Conservation (phyloP, 2,888 invertebrate species). For the Melieria crassipennis region DNA sequence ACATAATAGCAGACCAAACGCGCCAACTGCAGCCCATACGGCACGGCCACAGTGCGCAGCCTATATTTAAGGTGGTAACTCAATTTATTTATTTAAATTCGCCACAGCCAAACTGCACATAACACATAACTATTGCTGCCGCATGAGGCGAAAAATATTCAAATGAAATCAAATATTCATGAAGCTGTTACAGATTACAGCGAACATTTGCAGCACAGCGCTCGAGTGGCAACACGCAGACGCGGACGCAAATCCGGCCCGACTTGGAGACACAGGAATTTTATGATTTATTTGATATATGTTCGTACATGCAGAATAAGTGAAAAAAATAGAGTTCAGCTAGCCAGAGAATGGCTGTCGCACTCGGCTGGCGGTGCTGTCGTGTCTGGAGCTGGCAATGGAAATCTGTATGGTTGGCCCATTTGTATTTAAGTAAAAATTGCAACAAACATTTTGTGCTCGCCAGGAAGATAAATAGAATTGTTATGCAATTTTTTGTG, state of each 20-base stretch:
- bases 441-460: too few species aligned
- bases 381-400: not conserved
- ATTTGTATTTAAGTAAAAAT: not conserved
- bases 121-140: constrained; percentile 13
- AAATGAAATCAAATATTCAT: constrained; percentile 41
- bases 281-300: constrained; percentile 62
- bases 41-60: constrained; percentile 23
- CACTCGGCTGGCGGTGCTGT: constrained; percentile 9
- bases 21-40: constrained; percentile 43
- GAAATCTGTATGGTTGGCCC: constrained; percentile 12
- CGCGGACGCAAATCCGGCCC: not conserved
- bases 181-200: constrained; percentile 22
- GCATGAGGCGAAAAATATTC: constrained; percentile 11
- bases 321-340: not conserved
- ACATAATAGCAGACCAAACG: constrained; percentile 25
- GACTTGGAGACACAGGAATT: constrained; percentile 39
- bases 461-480: constrained; percentile 50
- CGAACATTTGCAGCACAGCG: not conserved
- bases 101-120: constrained; percentile 14
- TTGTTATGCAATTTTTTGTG: constrained; percentile 51
- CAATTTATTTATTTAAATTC: constrained; percentile 64
- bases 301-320: constrained; percentile 36
- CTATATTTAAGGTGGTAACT: constrained; percentile 58
- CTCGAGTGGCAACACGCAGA: too few species aligned
- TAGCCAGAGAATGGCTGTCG: not conserved